phyloP scores from a whole-genome alignment of 2,113 vertebrate species.

The Zingel zingel region DNA sequence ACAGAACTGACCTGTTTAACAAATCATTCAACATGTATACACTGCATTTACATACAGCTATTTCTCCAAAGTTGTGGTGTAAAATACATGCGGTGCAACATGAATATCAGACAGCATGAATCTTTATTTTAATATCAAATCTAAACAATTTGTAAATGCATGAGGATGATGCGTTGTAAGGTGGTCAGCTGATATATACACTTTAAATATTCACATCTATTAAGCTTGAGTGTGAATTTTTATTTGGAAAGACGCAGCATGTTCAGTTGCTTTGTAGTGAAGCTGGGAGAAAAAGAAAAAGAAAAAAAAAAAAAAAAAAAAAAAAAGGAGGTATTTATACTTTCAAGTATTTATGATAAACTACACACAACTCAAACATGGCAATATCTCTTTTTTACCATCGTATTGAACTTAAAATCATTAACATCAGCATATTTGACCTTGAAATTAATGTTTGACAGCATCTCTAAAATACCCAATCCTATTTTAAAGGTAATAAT shows the following conservation, averaged over 20 bases:
- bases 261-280: constrained; percentile 30
- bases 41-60: neutral
- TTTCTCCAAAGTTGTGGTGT: neutral
- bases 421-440: constrained; percentile 21
- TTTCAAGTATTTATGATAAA: constrained; percentile 56
- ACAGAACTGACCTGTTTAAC: constrained; percentile 2
- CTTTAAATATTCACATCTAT: constrained; percentile 60
- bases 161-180: constrained; percentile 14
- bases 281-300: no score
- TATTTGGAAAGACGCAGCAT: constrained; percentile 23
- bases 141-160: constrained; percentile 56
- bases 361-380: constrained; percentile 13
- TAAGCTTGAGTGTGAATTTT: constrained; percentile 30
- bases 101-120: neutral
- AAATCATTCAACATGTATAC: neutral
- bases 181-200: constrained; percentile 45
- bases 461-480: neutral
- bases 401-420: neutral
- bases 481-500: constrained; percentile 15
- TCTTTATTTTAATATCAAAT: constrained; percentile 73
- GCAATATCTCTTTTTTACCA: neutral
- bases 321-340: constrained; percentile 26
- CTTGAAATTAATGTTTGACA: constrained; percentile 26
- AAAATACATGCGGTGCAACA: neutral
- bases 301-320: no score